These are phyloP conservation scores for Drosophila albomicans DNA, from an alignment of 1,140 invertebrate genomes.

Conservation along the genomic window DNA sequence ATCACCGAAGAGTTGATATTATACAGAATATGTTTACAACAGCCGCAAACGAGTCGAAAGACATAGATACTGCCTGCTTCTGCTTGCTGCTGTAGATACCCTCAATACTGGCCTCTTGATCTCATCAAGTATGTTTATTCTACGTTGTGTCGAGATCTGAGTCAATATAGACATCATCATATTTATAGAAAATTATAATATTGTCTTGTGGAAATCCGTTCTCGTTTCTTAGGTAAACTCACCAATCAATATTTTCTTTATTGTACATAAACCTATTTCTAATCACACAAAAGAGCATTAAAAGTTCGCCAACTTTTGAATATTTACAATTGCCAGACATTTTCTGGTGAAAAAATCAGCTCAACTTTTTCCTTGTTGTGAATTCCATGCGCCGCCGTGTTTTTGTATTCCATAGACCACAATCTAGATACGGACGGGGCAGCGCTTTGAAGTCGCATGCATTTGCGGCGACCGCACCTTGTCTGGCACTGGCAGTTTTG, in stretches of 20 bases:
- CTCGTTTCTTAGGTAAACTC: not conserved
- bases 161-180: not conserved
- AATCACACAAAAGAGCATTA: conserved; percentile 1
- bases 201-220: conserved; percentile 4
- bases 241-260: no score
- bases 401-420: conserved; percentile 26
- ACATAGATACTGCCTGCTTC: conserved; percentile 7
- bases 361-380: conserved; percentile 29
- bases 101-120: conserved; percentile 12
- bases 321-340: conserved; percentile 15
- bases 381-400: conserved; percentile 15
- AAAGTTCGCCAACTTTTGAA: not conserved
- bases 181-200: not conserved
- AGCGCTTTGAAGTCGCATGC: conserved; percentile 31
- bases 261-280: not conserved
- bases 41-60: not conserved
- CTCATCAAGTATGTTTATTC: conserved; percentile 7
- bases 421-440: conserved; percentile 31
- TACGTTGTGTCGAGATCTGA: conserved; percentile 2
- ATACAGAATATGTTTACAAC: conserved; percentile 14
- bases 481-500: conserved; percentile 36
- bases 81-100: not conserved
- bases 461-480: conserved; percentile 28
- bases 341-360: conserved; percentile 13
- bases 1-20: conserved; percentile 43